These are phyloP conservation scores for Ariopsis seemanni DNA, from an alignment of 2,113 vertebrate genomes.

Conservation along the genomic window DNA sequence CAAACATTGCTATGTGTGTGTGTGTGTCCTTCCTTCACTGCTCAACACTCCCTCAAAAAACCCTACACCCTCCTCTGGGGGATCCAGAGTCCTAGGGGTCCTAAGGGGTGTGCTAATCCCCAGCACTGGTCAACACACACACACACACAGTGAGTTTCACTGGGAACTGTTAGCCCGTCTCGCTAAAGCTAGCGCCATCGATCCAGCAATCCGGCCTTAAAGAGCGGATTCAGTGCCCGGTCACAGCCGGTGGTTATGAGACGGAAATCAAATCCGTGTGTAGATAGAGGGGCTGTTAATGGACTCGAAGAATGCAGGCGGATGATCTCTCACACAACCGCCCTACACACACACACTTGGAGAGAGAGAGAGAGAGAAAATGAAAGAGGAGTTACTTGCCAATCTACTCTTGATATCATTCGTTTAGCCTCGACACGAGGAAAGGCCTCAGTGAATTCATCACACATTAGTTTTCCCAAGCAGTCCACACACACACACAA, in stretches of 20 bases:
- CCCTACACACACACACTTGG: conserved; percentile 35
- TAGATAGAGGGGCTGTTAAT: conserved; percentile 49
- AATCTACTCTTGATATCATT: conserved; percentile 60
- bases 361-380: conserved; percentile 33
- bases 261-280: conserved; percentile 49
- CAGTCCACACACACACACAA: conserved; percentile 59
- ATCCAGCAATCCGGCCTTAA: conserved; percentile 53
- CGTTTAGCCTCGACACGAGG: conserved; percentile 51
- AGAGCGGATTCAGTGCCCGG: conserved; percentile 53
- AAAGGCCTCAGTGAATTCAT: conserved; percentile 65
- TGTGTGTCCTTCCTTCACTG: neutral
- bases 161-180: conserved; percentile 32
- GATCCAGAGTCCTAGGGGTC: neutral
- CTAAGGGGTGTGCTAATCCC: conserved; percentile 25
- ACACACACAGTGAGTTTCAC: conserved; percentile 13
- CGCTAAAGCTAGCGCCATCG: conserved; percentile 47
- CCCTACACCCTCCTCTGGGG: conserved; percentile 3
- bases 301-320: conserved; percentile 53
- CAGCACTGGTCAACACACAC: conserved; percentile 10
- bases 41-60: neutral
- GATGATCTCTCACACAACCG: conserved; percentile 40
- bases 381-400: conserved; percentile 48
- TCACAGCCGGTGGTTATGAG: conserved; percentile 52
- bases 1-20: neutral
- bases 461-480: conserved; percentile 63